Evolutionary conservation across 1,140 invertebrate species (phyloP), one percentile per base, ranked within the genome.

Genomic region (Wasmannia auropunctata): DNA sequence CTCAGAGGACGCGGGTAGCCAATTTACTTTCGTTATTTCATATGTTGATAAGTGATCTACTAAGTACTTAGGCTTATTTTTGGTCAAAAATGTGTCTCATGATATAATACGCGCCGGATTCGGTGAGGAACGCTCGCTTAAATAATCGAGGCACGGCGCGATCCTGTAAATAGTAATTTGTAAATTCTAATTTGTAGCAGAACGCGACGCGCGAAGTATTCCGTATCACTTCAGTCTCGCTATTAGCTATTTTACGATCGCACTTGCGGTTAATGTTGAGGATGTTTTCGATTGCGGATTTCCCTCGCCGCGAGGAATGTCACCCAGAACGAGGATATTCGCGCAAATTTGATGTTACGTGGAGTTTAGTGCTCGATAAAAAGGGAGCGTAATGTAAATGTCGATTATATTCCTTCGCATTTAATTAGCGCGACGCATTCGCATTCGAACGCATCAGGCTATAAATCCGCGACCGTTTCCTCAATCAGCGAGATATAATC

Each of bases 211-310:
- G 25, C 19, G 3, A 74, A 28, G 19, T 28, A 56, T 69, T 54
- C 22, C 3, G 46, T 63, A 46, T 63, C 58, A 6, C 22, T 34
- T 31, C 14, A 77, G 28, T 69, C 22, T 56, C 10, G 25, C 51
- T 81, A 70, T 81, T 72, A 72, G 37, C 28, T 60, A 22, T 22
- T 83, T 80, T 83, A 83, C 34, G 51, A 74, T 34, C 54, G 65
- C 8, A 19, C n/a, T 28, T 51, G 34, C 8, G 22, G 10, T 22
- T 72, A 56, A 58, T 43, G 58, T 3, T 22, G 40, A 28, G 37
- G 11, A 70, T 58, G n/a, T n/a, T n/a, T 16, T 28, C 16, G 16
- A 14, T 22, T 31, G 14, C 3, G 8, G 14, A 80, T 54, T 54
- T 67, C 16, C 8, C 54, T 49, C 14, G 37, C 4, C 22, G 6